Conservation (phyloP, 1,140 invertebrate species). For the Zaprionus inermis region DNA sequence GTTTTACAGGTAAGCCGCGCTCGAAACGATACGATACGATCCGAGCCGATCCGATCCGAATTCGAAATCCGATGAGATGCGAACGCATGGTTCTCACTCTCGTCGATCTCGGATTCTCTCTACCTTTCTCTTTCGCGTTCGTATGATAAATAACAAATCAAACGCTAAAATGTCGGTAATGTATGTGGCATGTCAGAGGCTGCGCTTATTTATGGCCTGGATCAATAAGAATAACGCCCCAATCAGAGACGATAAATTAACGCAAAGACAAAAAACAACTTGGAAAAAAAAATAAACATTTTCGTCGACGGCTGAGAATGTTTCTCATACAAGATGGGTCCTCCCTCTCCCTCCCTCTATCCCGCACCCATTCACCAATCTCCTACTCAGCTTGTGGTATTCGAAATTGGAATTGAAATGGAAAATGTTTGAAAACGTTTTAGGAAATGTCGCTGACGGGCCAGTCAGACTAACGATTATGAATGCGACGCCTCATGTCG, state of each 20-base stretch:
- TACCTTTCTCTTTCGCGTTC: slow-evolving; percentile 36
- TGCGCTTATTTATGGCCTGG: slow-evolving; percentile 83
- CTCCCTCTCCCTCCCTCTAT: background rate
- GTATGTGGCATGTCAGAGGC: slow-evolving; percentile 81
- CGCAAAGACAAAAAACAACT: slow-evolving; percentile 77
- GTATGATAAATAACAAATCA: slow-evolving; percentile 84
- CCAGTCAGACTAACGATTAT: background rate
- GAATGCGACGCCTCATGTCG: slow-evolving; percentile 6
- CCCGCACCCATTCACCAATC: background rate
- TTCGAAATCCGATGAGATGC: slow-evolving; percentile 68
- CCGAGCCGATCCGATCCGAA: background rate
- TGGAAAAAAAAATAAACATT: slow-evolving; percentile 41
- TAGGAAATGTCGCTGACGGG: slow-evolving; percentile 40
- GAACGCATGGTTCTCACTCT: slow-evolving; percentile 47
- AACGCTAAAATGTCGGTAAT: slow-evolving; percentile 84
- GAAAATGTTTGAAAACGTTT: slow-evolving; percentile 35
- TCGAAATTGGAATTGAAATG: slow-evolving; percentile 11
- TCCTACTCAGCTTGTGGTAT: slow-evolving; percentile 6
- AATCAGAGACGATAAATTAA: slow-evolving; percentile 84
- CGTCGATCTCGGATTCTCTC: slow-evolving; percentile 5
- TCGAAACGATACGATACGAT: background rate
- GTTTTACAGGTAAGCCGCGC: slow-evolving; percentile 72
- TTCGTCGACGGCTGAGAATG: slow-evolving; percentile 69
- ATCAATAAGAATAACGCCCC: slow-evolving; percentile 84
- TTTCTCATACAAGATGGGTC: slow-evolving; percentile 47